Conservation (phyloP, 2,888 invertebrate genomes). For the Plebejus melissa region DNA sequence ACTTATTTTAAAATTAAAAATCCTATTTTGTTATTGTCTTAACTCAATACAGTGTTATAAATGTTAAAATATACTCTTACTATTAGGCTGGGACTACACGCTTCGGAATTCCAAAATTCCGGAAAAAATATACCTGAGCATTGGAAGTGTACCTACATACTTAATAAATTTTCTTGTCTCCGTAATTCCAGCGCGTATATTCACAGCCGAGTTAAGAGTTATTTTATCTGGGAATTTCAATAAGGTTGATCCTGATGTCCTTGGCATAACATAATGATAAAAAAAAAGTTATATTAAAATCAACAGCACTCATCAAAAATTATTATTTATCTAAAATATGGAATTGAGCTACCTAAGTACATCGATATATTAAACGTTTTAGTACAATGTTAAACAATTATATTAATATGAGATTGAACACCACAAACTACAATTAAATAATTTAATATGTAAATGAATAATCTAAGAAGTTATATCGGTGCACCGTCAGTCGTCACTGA, state of each 20-base stretch:
- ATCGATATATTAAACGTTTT: conserved; percentile 19
- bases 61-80: not conserved
- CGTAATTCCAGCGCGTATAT: not conserved
- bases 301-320: conserved; percentile 22
- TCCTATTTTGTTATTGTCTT: not conserved
- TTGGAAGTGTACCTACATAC: not conserved
- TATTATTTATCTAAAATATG: conserved; percentile 31
- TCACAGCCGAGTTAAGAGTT: not conserved
- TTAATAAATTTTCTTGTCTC: not conserved
- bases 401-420: conserved; percentile 65
- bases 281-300: conserved; percentile 16
- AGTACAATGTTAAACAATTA: conserved; percentile 38
- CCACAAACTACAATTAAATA: conserved; percentile 47
- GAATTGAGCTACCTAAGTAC: conserved; percentile 56
- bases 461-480: conserved; percentile 16
- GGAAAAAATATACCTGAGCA: not conserved
- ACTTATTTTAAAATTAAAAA: not conserved
- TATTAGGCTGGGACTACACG: not conserved
- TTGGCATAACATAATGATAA: not conserved
- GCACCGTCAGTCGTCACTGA: conserved; percentile 36
- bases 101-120: not conserved
- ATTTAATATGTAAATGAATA: conserved; percentile 38
- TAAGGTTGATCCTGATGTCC: not conserved
- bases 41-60: not conserved
- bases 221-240: no score